These are phyloP conservation scores for Solenopsis invicta DNA, from an alignment of 1,140 invertebrate genomes.

Conservation along the genomic window DNA sequence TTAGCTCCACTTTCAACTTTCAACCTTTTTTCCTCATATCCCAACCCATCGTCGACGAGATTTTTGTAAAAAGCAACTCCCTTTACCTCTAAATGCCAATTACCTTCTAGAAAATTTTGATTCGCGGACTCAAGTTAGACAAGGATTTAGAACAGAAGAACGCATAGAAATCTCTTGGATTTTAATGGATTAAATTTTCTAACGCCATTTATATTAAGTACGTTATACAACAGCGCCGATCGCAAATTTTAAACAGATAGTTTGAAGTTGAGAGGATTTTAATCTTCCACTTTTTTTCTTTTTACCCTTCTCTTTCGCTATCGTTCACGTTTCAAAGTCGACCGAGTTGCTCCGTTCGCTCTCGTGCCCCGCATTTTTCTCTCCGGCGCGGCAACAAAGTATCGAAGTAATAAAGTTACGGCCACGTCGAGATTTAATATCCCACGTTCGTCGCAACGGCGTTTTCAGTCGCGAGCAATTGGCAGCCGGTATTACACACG, in stretches of 20 bases:
- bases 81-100: too few species aligned
- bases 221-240: not conserved
- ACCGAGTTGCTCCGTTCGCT: conserved; percentile 6
- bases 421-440: conserved; percentile 52
- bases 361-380: not conserved
- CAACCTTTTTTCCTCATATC: too few species aligned
- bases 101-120: too few species aligned
- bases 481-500: conserved; percentile 50
- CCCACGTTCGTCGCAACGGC: conserved; percentile 48
- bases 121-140: too few species aligned
- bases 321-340: conserved; percentile 13
- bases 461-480: conserved; percentile 58
- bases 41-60: too few species aligned
- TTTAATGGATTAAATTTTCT: not conserved
- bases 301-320: not conserved
- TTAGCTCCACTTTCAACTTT: too few species aligned
- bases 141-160: too few species aligned
- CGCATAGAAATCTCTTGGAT: too few species aligned
- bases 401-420: conserved; percentile 45
- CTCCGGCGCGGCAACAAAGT: conserved; percentile 21
- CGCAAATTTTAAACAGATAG: not conserved
- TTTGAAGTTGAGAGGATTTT: not conserved
- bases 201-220: not conserved
- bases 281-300: not conserved
- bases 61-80: too few species aligned